Base-by-base conservation (phyloP, 2,888 invertebrate species). In the Scaptomyza polygonia region DNA sequence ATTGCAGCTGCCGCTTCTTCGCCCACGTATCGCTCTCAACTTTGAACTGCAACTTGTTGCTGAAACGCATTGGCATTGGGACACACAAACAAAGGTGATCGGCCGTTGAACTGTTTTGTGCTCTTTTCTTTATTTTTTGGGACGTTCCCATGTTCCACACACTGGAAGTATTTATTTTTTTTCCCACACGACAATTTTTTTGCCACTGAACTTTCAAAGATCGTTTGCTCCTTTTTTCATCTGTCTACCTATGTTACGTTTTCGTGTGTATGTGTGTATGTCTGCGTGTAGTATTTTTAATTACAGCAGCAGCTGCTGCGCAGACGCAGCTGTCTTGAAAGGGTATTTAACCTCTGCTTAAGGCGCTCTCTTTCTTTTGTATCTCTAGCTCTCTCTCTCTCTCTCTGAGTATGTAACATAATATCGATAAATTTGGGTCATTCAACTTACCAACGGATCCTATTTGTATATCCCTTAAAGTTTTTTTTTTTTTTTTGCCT, bases 351-450 rank as follows among this genome's bases (percentile, higher is more conserved):
- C 72, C 77, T 73, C 47, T 18, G 16, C 16, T 27, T 29, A 21
- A 30, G 7, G 6, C n/a, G 34, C 34, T 36, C 32, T 52, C 44
- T 8, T 43, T 40, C 30, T 40, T 36, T 39, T 39, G 42, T 25
- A 30, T 21, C 21, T 21, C 21, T 21, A 3, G 21, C 36, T 42
- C 58, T 34, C n/a, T 29, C n/a, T 51, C 43, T 30, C 49, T 36
- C n/a, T 18, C 14, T 14, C 16, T 54, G 14, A 11, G 30, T 34
- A 5, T 72, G 79, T 72, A 82, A 77, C 54, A 66, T 61, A 77
- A 86, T 86, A 79, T 79, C 67, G 54, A 44, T 29, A 47, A 62
- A 81, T 72, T 72, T 82, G 65, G 84, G 88, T 86, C 84, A 86
- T 88, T 84, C 86, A 87, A 85, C 85, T 56, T 52, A 27, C 18